Evolutionary conservation across 2,888 invertebrate species (phyloP).

Genomic region (Noctua comes): DNA sequence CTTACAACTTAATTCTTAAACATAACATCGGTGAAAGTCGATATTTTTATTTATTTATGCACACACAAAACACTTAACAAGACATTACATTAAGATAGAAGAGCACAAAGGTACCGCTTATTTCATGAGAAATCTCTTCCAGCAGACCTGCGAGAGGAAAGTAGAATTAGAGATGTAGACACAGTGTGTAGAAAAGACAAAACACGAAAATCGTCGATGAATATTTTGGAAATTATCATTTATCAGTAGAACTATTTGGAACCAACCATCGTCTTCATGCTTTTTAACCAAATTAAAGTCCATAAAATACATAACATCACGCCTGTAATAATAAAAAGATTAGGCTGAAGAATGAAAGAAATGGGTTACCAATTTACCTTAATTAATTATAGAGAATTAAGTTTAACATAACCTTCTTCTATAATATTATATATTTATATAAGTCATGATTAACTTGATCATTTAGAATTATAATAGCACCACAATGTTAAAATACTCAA

Average conservation of each 20-base stretch:
- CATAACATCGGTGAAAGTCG: not conserved
- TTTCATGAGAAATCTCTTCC: too few relatives aligned
- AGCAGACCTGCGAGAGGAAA: too few relatives aligned
- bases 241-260: not conserved
- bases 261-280: too few relatives aligned
- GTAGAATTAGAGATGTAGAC: too few relatives aligned
- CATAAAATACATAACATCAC: not conserved
- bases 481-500: not conserved
- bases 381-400: not conserved
- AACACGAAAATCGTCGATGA: not conserved
- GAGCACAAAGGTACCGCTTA: too few relatives aligned
- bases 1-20: constrained; percentile 11
- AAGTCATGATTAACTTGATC: not conserved
- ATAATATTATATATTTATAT: not conserved
- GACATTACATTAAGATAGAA: too few relatives aligned
- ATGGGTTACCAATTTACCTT: not conserved
- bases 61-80: too few relatives aligned
- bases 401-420: not conserved
- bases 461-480: not conserved
- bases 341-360: not conserved
- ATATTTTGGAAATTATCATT: not conserved
- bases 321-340: not conserved
- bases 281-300: not conserved
- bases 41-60: too few relatives aligned
- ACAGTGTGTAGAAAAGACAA: too few relatives aligned